These are phyloP conservation scores for Dicycla oo DNA, from an alignment of 2,888 invertebrate genomes.

Conservation along the genomic window DNA sequence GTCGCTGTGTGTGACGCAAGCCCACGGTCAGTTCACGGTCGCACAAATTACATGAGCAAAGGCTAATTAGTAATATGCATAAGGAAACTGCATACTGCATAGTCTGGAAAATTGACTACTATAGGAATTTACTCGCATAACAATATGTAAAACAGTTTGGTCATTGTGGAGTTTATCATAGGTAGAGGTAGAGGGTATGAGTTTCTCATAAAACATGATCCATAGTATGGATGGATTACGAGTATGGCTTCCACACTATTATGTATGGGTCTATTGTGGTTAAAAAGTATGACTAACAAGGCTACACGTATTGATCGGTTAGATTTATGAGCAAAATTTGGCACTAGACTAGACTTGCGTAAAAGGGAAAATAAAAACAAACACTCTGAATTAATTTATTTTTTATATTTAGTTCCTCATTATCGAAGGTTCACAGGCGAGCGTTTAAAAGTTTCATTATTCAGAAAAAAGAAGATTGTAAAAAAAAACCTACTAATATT, in stretches of 20 bases:
- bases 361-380: slow-evolving; percentile 11
- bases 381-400: background rate
- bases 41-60: slow-evolving; percentile 42
- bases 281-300: slow-evolving; percentile 2
- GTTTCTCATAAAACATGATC: slow-evolving; percentile 13
- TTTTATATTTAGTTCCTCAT: background rate
- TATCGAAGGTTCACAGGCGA: no score
- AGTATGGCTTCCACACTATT: background rate
- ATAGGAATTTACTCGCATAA: slow-evolving; percentile 9
- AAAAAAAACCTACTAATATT: no score
- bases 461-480: no score
- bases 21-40: slow-evolving; percentile 66
- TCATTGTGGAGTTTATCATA: background rate
- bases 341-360: slow-evolving; percentile 6
- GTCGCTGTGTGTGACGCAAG: slow-evolving; percentile 45
- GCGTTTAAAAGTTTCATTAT: no score
- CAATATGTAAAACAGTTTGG: background rate
- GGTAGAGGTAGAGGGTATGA: background rate
- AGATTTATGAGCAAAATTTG: slow-evolving; percentile 8
- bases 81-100: slow-evolving; percentile 28
- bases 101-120: background rate
- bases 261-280: background rate
- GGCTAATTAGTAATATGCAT: slow-evolving; percentile 28
- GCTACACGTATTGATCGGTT: slow-evolving; percentile 9
- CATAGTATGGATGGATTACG: background rate